Evolutionary conservation across 2,113 vertebrate species (phyloP).

Genomic region (Lycaon pictus): DNA sequence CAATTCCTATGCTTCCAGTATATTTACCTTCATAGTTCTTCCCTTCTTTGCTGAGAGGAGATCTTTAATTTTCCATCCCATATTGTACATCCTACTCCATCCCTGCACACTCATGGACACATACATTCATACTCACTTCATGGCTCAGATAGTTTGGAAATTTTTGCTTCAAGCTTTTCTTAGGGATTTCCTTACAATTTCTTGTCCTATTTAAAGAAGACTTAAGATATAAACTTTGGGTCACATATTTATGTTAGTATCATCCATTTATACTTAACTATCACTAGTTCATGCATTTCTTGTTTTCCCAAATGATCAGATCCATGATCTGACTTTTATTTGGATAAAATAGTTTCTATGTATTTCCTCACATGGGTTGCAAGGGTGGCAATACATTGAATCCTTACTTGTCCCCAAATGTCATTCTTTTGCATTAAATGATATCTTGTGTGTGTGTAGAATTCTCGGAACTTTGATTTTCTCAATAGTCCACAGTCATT

Average conservation of each 20-base stretch:
- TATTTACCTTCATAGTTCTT: background rate
- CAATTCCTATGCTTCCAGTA: background rate
- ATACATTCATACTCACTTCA: background rate
- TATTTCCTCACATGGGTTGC: background rate
- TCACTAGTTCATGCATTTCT: background rate
- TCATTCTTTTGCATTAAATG: background rate
- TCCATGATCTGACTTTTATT: background rate
- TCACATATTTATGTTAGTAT: too few relatives aligned
- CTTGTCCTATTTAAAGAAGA: background rate
- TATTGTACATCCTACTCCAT: background rate
- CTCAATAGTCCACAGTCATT: background rate
- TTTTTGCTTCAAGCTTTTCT: background rate
- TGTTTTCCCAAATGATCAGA: background rate
- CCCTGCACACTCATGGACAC: accelerated
- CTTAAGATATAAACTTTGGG: background rate
- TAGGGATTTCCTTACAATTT: background rate
- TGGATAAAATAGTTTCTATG: background rate
- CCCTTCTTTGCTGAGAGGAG: background rate
- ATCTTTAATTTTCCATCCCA: background rate
- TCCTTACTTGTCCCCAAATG: background rate
- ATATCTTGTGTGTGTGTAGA: background rate
- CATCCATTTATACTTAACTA: background rate
- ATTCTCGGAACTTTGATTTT: background rate
- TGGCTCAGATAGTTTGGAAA: background rate
- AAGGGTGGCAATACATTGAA: background rate